Evolutionary conservation across 2,888 invertebrate genomes (phyloP), one percentile per base, ranked within the genome.

Genomic region (Ectemnius lituratus): DNA sequence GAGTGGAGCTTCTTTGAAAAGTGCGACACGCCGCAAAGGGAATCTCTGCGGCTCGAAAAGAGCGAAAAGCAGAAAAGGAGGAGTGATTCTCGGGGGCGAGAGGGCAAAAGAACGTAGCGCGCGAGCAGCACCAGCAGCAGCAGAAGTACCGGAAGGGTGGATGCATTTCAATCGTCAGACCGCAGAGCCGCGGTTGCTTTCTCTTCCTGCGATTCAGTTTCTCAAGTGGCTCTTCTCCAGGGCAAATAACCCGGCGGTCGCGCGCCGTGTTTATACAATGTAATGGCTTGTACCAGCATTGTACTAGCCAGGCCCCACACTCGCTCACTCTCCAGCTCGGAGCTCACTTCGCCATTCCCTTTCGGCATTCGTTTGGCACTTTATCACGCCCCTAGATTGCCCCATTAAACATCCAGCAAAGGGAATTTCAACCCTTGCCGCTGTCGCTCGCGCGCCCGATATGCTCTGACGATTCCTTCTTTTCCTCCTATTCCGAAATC

Each of bases 361-460:
- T 90, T 90, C 88, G 86, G 85, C 85, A 81, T 84, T 85, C 85
- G 88, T 88, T 89, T 88, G 88, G 83, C 87, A 87, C 88, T 90
- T 90, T 90, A 90, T 90, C 89, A 89, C 90, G 88, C 90, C 89
- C 88, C 85, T 81, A 88, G 90, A 90, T 90, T 90, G 90, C 87
- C 85, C 85, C 90, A 90, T 90, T 90, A 90, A 90, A 89, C 89
- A 89, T 90, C 88, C 89, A 90, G 88, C 88, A 90, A 90, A 90
- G 90, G 83, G 90, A 88, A 88, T 88, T 82, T 83, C 82, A 79
- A 85, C 86, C 84, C 86, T 85, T 60, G 62, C 13, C 49, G 58
- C 23, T 64, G 23, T 23, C 65, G 47, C 62, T 67, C 46, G 5
- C 46, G 5, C 56, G 63, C 6, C 62, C 58, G 47, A 37, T 27